A percentile compares a stretch with the other conserved stretches of the same genome.
Conservation (phyloP, 2,888 invertebrate genomes). For the Diabrotica balteata region DNA sequence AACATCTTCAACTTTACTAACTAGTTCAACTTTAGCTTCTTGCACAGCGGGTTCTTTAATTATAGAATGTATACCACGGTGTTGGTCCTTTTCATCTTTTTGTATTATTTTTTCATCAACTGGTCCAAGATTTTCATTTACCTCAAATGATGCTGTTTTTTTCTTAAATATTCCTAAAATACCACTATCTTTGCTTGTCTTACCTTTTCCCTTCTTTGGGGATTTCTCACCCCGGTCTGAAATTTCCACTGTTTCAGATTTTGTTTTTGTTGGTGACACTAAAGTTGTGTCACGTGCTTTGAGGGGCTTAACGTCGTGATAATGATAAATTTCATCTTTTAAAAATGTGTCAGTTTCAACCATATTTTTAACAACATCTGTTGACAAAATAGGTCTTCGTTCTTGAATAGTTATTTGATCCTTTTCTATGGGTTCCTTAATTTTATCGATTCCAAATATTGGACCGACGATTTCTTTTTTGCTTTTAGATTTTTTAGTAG, state of each 20-base stretch:
- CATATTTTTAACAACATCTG: slow-evolving; percentile 4
- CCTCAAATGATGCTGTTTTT: slow-evolving; percentile 8
- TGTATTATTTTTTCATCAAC: slow-evolving; percentile 32
- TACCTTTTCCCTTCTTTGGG: slow-evolving; percentile 14
- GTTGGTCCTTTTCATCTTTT: slow-evolving; percentile 38
- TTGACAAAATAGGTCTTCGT: background rate
- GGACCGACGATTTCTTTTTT: slow-evolving; percentile 9
- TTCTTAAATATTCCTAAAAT: slow-evolving; percentile 33
- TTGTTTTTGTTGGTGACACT: background rate
- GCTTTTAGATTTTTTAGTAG: slow-evolving; percentile 18
- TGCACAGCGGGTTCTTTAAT: no score
- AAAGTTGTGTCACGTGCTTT: background rate
- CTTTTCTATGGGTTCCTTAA: no score
- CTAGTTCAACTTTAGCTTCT: no score
- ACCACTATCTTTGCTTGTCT: slow-evolving; percentile 23
- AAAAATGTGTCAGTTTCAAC: slow-evolving; percentile 37
- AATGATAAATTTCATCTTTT: slow-evolving; percentile 41
- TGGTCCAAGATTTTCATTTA: background rate
- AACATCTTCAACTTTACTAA: no score
- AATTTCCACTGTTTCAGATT: background rate
- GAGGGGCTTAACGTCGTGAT: slow-evolving; percentile 38
- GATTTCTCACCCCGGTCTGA: background rate
- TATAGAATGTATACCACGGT: slow-evolving; percentile 36
- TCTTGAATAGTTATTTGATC: background rate
- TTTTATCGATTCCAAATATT: slow-evolving; percentile 38